These are phyloP conservation scores for Amphipoea lucens DNA, from an alignment of 2,888 invertebrate genomes.

Conservation along the genomic window DNA sequence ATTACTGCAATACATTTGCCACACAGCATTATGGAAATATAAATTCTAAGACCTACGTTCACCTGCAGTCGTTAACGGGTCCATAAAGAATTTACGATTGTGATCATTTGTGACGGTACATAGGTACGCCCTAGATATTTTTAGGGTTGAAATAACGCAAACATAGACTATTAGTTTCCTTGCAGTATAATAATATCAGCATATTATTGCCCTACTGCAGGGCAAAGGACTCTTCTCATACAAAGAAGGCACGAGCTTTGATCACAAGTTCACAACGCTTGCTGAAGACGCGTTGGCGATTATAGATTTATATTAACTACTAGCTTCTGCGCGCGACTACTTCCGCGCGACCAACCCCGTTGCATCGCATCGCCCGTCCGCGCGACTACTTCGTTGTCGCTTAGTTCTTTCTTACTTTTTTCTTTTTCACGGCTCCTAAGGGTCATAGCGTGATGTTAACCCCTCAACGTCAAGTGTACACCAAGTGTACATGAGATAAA, in stretches of 20 bases:
- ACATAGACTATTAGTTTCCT: neutral
- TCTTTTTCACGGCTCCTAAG: too few relatives aligned
- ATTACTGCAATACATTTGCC: neutral
- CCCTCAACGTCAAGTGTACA: too few relatives aligned
- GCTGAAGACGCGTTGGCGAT: neutral
- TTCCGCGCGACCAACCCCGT: too few relatives aligned
- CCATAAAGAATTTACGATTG: conserved; percentile 3
- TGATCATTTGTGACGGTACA: neutral
- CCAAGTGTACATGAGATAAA: too few relatives aligned
- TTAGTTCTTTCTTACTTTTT: too few relatives aligned
- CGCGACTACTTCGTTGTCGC: too few relatives aligned
- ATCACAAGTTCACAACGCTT: neutral
- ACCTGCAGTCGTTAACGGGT: neutral
- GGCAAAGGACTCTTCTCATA: neutral
- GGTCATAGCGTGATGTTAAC: too few relatives aligned
- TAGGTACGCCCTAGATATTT: neutral
- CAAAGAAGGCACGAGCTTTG: neutral
- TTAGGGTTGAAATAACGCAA: neutral
- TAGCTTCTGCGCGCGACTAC: too few relatives aligned
- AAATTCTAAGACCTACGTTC: neutral
- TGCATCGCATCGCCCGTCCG: too few relatives aligned
- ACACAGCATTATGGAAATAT: neutral
- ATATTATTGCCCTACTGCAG: neutral
- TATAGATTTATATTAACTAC: too few relatives aligned
- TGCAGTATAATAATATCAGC: neutral